phyloP scores from a whole-genome alignment of 2,797 vertebrate genomes.

The Mormyrus hasselquistii region DNA sequence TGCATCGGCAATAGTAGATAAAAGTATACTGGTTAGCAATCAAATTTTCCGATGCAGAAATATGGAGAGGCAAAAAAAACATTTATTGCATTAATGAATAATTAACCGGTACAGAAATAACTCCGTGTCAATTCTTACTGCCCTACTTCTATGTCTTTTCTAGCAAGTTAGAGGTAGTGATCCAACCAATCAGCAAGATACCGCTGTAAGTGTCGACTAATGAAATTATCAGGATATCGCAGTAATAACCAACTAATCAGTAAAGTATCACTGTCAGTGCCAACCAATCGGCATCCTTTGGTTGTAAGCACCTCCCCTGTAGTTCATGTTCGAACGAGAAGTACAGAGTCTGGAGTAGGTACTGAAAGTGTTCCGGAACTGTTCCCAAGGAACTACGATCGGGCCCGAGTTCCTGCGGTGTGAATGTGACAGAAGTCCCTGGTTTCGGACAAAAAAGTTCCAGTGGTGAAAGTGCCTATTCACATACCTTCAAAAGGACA shows the following conservation, averaged over 20 bases:
- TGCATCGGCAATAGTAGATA: too few relatives aligned
- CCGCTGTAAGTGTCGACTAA: neutral
- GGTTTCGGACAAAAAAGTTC: neutral
- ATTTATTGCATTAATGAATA: neutral
- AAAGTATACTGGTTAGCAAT: neutral
- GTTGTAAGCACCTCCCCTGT: neutral
- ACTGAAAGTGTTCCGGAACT: neutral
- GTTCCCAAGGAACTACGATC: neutral
- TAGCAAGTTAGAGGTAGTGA: neutral
- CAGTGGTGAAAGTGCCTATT: neutral
- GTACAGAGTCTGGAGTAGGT: neutral
- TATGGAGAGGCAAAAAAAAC: neutral
- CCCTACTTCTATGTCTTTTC: neutral
- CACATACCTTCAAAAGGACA: conserved; percentile 47
- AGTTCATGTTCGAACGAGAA: neutral
- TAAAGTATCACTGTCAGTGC: neutral
- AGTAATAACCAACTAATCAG: neutral
- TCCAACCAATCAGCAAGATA: neutral
- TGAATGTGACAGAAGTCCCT: neutral
- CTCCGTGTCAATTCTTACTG: too few relatives aligned
- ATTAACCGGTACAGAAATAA: neutral
- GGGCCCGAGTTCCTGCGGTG: neutral
- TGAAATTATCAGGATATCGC: neutral
- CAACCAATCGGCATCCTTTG: neutral
- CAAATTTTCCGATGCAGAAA: neutral